phyloP scores from a whole-genome alignment of 2,797 vertebrate genomes.

The Eupleurogrammus muticus region DNA sequence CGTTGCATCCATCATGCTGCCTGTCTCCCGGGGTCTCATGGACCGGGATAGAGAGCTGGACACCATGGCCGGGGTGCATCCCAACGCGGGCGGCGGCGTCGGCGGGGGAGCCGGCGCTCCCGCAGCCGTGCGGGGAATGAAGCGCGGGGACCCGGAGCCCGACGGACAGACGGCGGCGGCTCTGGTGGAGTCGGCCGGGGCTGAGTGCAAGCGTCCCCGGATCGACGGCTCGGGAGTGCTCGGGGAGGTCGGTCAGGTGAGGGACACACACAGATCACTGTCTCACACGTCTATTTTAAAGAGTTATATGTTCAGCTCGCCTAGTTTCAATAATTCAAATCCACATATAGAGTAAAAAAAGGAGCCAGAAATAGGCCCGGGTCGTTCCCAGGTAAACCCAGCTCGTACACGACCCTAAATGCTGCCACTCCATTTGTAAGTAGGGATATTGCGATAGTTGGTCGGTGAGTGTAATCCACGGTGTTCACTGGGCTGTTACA shows the following conservation, averaged over 20 bases:
- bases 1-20: conserved; percentile 88
- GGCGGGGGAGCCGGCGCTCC: conserved; percentile 58
- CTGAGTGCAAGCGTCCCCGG: conserved; percentile 87
- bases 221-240: conserved; percentile 83
- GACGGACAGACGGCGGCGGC: conserved; percentile 80
- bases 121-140: conserved; percentile 82
- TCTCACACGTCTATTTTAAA: background rate
- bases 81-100: conserved; percentile 62
- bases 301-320: background rate
- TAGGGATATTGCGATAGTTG: background rate
- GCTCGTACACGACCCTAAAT: conserved; percentile 21
- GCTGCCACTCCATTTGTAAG: conserved; percentile 17
- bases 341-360: conserved; percentile 22
- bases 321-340: background rate
- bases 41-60: conserved; percentile 88
- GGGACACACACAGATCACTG: conserved; percentile 28
- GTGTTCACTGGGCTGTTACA: conserved; percentile 6
- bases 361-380: conserved; percentile 18
- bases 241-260: conserved; percentile 84
- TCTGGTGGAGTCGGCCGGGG: conserved; percentile 79
- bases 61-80: conserved; percentile 78
- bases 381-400: conserved; percentile 50
- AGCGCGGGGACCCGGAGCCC: conserved; percentile 87
- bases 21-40: conserved; percentile 86
- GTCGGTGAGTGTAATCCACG: background rate